These are phyloP conservation scores for Meleagris gallopavo DNA, from an alignment of 2,113 vertebrate genomes.

Conservation along the genomic window DNA sequence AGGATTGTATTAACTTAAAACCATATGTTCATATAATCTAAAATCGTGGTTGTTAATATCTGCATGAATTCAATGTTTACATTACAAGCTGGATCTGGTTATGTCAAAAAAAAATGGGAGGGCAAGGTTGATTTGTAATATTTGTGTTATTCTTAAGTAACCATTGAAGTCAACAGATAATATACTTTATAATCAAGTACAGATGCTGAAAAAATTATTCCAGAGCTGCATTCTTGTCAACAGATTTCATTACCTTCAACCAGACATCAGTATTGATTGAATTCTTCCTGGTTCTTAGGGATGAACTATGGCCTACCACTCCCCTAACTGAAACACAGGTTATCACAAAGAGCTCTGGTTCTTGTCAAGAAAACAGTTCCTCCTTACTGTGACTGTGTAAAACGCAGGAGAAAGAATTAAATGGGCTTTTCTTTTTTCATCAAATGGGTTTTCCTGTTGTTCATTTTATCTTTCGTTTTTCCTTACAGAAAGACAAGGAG, in stretches of 20 bases:
- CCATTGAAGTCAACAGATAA: not conserved
- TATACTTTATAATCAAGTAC: not conserved
- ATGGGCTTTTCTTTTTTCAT: not conserved
- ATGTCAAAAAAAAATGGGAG: not conserved
- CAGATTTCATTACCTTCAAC: not conserved
- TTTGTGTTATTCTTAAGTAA: not conserved
- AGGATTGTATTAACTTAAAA: not conserved
- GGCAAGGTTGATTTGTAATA: not conserved
- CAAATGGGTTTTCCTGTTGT: not conserved
- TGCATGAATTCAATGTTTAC: not conserved
- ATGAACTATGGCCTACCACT: constrained; percentile 40
- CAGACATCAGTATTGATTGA: not conserved
- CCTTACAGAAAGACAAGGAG: not conserved
- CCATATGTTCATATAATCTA: not conserved
- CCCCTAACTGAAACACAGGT: constrained; percentile 16
- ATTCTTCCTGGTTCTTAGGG: constrained; percentile 38
- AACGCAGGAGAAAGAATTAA: not conserved
- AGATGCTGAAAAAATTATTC: not conserved
- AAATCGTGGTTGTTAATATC: not conserved
- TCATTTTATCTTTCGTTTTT: not conserved
- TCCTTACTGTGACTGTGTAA: not conserved
- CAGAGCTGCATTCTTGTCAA: not conserved
- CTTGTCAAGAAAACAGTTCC: constrained; percentile 7
- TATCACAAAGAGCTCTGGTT: not conserved
- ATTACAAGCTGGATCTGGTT: not conserved